phyloP scores from a whole-genome alignment of 1,140 invertebrate species.

The Leptinotarsa undecemlineata region DNA sequence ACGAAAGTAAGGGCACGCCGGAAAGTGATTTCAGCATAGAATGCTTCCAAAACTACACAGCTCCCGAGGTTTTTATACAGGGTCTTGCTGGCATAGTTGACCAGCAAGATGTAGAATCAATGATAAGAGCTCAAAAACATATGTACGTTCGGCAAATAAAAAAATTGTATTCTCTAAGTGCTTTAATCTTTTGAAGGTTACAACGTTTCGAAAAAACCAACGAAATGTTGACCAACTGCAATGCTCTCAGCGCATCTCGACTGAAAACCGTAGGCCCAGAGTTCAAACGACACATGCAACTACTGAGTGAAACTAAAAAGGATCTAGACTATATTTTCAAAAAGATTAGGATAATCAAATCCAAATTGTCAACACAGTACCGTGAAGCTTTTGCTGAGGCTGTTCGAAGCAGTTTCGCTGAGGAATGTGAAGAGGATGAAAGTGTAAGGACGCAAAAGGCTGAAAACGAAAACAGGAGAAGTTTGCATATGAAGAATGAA shows the following conservation, averaged over 20 bases:
- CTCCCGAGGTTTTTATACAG: conserved; percentile 88
- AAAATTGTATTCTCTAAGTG: conserved; percentile 24
- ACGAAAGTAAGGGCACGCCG: conserved; percentile 59
- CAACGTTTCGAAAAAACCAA: conserved; percentile 96
- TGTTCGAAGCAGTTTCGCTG: conserved; percentile 65
- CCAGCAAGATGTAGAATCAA: conserved; percentile 86
- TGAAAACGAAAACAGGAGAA: conserved; percentile 38
- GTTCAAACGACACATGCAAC: conserved; percentile 86
- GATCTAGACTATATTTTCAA: conserved; percentile 72
- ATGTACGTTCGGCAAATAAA: conserved; percentile 67
- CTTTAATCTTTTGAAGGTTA: conserved; percentile 67
- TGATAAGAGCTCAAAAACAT: conserved; percentile 89
- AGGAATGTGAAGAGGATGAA: conserved; percentile 63
- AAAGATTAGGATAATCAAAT: conserved; percentile 75
- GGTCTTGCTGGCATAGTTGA: conserved; percentile 87
- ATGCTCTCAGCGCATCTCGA: conserved; percentile 80
- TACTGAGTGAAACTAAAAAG: conserved; percentile 74
- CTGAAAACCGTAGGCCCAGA: conserved; percentile 80
- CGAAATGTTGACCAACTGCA: conserved; percentile 96
- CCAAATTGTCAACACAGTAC: conserved; percentile 82
- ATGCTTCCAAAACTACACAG: conserved; percentile 87
- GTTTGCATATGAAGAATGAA: conserved; percentile 42
- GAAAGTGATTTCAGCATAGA: conserved; percentile 73
- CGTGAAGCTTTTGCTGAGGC: conserved; percentile 79
- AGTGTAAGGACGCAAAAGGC: conserved; percentile 21